Evolutionary conservation across 2,888 invertebrate species (phyloP).

Genomic region (Ennomos erosarius): DNA sequence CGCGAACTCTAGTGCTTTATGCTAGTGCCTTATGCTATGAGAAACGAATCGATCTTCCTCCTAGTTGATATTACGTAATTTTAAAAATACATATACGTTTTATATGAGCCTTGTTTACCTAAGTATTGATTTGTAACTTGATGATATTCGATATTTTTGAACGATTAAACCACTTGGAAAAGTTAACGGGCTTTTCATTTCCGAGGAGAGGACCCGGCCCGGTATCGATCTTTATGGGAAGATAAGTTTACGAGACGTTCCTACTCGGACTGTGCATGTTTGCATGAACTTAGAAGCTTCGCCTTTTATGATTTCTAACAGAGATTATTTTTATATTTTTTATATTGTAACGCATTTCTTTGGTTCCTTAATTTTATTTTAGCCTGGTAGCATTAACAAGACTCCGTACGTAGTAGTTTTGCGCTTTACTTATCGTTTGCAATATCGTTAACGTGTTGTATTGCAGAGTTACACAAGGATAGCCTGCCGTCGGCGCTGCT

Average conservation of each 20-base stretch:
- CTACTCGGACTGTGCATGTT: slow-evolving; percentile 80
- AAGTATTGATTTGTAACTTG: slow-evolving; percentile 63
- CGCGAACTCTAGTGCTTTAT: slow-evolving; percentile 49
- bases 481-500: slow-evolving; percentile 76
- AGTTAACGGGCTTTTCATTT: slow-evolving; percentile 62
- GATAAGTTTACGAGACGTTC: slow-evolving; percentile 69
- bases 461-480: slow-evolving; percentile 80
- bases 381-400: slow-evolving; percentile 85
- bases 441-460: slow-evolving; percentile 77
- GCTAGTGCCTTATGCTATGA: slow-evolving; percentile 72
- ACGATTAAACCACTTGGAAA: slow-evolving; percentile 72
- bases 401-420: slow-evolving; percentile 68
- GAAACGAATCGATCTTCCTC: slow-evolving; percentile 72
- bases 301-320: slow-evolving; percentile 82
- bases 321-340: slow-evolving; percentile 70
- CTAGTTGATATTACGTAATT: slow-evolving; percentile 66
- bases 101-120: slow-evolving; percentile 77
- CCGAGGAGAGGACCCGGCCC: slow-evolving; percentile 48
- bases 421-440: slow-evolving; percentile 77
- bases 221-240: slow-evolving; percentile 74
- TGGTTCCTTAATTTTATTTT: slow-evolving; percentile 84
- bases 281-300: slow-evolving; percentile 84
- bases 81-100: slow-evolving; percentile 52
- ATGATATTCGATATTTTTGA: slow-evolving; percentile 78
- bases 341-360: slow-evolving; percentile 84